These are phyloP conservation scores for Sminthurinus signatus DNA, from an alignment of 1,140 invertebrate genomes.

Conservation along the genomic window DNA sequence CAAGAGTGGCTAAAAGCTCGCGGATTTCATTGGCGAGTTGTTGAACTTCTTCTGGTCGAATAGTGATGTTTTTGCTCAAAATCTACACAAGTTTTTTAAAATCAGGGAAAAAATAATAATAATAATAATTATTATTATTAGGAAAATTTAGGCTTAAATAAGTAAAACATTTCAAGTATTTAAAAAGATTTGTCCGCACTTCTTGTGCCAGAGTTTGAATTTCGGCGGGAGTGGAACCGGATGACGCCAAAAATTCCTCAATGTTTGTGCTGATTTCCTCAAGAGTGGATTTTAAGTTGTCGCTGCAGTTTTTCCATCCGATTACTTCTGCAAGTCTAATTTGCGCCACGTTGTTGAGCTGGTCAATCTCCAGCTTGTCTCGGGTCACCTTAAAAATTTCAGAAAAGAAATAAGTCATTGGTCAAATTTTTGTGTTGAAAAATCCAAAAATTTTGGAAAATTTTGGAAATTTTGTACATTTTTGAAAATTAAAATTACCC, in stretches of 20 bases:
- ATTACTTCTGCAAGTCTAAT: constrained; percentile 54
- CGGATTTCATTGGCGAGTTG: constrained; percentile 76
- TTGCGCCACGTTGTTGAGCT: constrained; percentile 54
- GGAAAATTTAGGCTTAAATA: no score
- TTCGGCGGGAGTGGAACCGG: constrained; percentile 70
- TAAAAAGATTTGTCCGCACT: no score
- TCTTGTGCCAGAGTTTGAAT: constrained; percentile 69
- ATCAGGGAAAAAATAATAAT: constrained; percentile 3
- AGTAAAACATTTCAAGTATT: no score
- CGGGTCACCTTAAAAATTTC: constrained; percentile 54
- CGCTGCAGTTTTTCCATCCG: constrained; percentile 54
- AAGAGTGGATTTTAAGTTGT: constrained; percentile 50
- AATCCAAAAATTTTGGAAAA: no score
- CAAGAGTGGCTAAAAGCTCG: constrained; percentile 72
- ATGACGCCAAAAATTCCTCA: constrained; percentile 64
- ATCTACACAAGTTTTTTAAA: constrained; percentile 44
- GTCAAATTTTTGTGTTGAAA: no score
- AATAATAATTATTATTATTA: no score
- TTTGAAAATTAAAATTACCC: no score
- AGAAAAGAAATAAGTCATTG: no score
- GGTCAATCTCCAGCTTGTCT: constrained; percentile 53
- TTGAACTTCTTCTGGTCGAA: constrained; percentile 77
- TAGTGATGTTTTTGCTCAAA: constrained; percentile 58
- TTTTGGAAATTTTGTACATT: no score
- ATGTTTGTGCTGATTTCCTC: constrained; percentile 61